Percentiles rank a stretch among this genome's conserved stretches.
Evolutionary conservation across 2,888 invertebrate species (phyloP).

Genomic region (Cancer borealis): DNA sequence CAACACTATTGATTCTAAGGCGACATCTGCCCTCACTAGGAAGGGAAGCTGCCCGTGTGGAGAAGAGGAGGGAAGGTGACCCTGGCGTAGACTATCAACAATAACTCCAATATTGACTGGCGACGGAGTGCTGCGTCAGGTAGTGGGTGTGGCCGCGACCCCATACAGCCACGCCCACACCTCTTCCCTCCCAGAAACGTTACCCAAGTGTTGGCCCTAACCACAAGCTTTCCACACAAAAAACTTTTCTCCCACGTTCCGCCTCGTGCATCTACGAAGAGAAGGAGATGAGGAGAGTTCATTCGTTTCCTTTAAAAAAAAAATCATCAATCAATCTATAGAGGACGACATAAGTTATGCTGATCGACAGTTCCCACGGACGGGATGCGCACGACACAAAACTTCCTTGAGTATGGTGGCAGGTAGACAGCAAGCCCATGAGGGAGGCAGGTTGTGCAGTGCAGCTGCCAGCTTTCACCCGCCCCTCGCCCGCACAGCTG

Average conservation of each 20-base stretch:
- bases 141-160: constrained; percentile 58
- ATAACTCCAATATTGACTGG: constrained; percentile 48
- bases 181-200: constrained; percentile 26
- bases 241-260: neutral
- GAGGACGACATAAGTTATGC: neutral
- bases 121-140: constrained; percentile 58
- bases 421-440: constrained; percentile 43
- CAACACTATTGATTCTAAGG: constrained; percentile 54
- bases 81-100: constrained; percentile 46
- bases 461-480: constrained; percentile 67
- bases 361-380: neutral
- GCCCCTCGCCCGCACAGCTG: constrained; percentile 52
- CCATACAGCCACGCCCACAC: constrained; percentile 44
- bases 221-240: neutral
- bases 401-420: neutral
- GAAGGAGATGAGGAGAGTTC: neutral
- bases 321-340: neutral
- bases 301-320: neutral
- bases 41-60: constrained; percentile 51
- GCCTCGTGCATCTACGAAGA: neutral
- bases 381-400: constrained; percentile 33
- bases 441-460: constrained; percentile 8
- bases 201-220: neutral
- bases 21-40: constrained; percentile 38
- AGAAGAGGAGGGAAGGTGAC: constrained; percentile 23